Evolutionary conservation across 1,140 invertebrate genomes (phyloP).

Genomic region (Saxidomus purpurata): DNA sequence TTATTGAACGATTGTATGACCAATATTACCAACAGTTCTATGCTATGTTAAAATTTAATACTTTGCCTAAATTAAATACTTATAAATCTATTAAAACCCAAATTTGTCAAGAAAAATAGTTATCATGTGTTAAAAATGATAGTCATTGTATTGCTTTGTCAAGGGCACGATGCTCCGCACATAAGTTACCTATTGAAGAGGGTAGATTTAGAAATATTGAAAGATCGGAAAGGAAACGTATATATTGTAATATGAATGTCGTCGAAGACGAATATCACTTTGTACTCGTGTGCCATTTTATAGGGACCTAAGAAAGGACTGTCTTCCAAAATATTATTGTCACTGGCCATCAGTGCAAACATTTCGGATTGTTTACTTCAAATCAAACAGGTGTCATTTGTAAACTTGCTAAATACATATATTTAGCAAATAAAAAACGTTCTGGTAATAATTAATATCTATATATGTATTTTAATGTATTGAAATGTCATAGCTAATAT

Average conservation of each 20-base stretch:
- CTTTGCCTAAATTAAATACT: background rate
- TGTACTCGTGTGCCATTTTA: background rate
- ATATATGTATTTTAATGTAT: no score
- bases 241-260: conserved; percentile 7
- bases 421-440: no score
- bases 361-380: no score
- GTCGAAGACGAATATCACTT: conserved; percentile 14
- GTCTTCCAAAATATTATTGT: conserved; percentile 29
- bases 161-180: background rate
- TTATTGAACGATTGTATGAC: background rate
- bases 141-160: background rate
- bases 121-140: background rate
- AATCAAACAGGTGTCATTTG: no score
- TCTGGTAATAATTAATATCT: no score
- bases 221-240: background rate
- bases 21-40: background rate
- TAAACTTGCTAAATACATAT: no score
- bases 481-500: no score
- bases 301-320: background rate
- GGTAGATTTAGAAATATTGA: conserved; percentile 11
- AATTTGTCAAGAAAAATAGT: conserved; percentile 6
- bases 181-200: background rate
- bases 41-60: background rate
- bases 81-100: background rate
- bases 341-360: background rate